Evolutionary conservation across 2,888 invertebrate genomes (phyloP), one percentile per base, ranked within the genome.

Genomic region (Phragmatobia fuliginosa): DNA sequence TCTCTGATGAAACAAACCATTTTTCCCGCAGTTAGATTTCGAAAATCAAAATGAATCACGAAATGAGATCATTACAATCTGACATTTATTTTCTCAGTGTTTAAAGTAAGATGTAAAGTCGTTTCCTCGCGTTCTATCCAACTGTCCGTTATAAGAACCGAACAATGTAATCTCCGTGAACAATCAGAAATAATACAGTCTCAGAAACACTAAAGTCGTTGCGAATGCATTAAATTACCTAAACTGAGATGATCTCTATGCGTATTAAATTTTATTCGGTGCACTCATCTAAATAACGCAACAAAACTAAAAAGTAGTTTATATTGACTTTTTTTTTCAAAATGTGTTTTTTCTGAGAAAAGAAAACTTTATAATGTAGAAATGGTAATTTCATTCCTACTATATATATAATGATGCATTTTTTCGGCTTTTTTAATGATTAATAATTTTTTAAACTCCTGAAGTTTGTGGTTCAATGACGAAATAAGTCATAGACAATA

Each of bases 101-200:
- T 41, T 70, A 61, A 67, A 31, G 32, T 64, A 71, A 56, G 52
- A 70, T 72, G 32, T 70, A 71, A 69, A 33, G 52, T 49, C 58
- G 56, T 62, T 75, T 72, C 73, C 36, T 66, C 69, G 67, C 56
- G 69, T 73, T 63, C 74, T 49, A 61, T 71, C 28, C 66, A 72
- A 74, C 41, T 72, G 61, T 68, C 78, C 71, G 75, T 75, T 81
- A 72, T 70, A 78, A 73, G n/a, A 72, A 33, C 74, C 74, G 74
- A 78, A 84, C 83, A 86, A 86, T 83, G 84, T 79, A 85, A 85
- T 85, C 83, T 79, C 67, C 72, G 72, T 80, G 79, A 74, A 79
- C 77, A 80, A 85, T 85, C 83, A 77, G 72, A 79, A 77, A 76
- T 81, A 80, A 81, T 78, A 78, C 73, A 74, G 71, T 72, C 73